These are phyloP conservation scores for Platycnemis pennipes DNA, from an alignment of 2,888 invertebrate species.

Conservation along the genomic window DNA sequence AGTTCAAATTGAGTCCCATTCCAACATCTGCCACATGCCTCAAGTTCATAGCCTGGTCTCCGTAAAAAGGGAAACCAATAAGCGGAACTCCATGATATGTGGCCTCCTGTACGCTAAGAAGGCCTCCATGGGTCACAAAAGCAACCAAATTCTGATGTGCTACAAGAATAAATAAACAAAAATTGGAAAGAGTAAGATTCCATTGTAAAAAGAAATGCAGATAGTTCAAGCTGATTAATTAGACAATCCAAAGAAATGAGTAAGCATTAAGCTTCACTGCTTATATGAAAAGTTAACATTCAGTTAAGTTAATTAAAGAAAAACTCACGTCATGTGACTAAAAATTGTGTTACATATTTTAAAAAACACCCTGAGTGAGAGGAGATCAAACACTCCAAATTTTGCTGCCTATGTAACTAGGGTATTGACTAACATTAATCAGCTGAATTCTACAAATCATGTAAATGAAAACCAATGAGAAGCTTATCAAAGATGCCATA, in stretches of 20 bases:
- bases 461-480: no score
- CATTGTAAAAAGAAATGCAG: background rate
- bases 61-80: constrained; percentile 80
- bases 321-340: no score
- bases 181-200: background rate
- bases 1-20: constrained; percentile 79
- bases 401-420: no score
- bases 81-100: constrained; percentile 83
- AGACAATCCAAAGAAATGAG: background rate
- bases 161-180: constrained; percentile 73
- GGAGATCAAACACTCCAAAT: no score
- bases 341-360: no score
- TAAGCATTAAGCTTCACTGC: background rate
- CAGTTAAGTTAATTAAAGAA: no score
- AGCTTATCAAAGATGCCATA: no score
- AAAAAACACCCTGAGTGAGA: no score
- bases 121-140: constrained; percentile 86
- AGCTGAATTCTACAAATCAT: no score
- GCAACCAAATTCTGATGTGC: constrained; percentile 82
- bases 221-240: background rate
- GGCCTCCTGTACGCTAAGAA: constrained; percentile 84
- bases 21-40: constrained; percentile 79
- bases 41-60: constrained; percentile 81
- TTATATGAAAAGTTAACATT: no score
- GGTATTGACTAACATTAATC: no score